These are phyloP conservation scores for Onychostoma macrolepis DNA, from an alignment of 2,113 vertebrate genomes.

Conservation along the genomic window DNA sequence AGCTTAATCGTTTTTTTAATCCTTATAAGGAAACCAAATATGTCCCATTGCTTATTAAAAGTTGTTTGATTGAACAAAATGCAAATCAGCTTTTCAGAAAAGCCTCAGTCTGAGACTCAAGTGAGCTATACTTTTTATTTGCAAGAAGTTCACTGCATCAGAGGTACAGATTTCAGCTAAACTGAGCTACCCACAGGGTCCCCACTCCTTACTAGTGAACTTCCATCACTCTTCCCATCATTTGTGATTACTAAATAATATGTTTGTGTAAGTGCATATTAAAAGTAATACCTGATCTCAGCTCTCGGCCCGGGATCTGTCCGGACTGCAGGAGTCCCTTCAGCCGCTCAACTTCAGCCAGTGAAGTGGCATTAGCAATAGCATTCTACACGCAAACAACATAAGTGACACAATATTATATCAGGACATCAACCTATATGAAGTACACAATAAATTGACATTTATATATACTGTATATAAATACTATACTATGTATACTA, in stretches of 20 bases:
- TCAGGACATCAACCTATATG: not conserved
- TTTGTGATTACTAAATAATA: not conserved
- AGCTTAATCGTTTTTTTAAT: not conserved
- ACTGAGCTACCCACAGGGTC: not conserved
- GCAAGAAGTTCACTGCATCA: not conserved
- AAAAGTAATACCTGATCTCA: conserved; percentile 78
- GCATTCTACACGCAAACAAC: conserved; percentile 77
- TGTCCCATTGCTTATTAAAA: not conserved
- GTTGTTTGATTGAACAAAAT: not conserved
- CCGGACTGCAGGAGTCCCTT: conserved; percentile 93
- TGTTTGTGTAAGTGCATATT: not conserved
- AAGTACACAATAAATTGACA: not conserved
- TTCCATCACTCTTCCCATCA: not conserved
- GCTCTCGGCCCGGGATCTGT: conserved; percentile 91
- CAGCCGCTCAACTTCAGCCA: conserved; percentile 93
- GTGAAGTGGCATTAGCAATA: conserved; percentile 89
- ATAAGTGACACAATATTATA: not conserved
- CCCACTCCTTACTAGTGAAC: not conserved
- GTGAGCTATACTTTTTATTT: not conserved
- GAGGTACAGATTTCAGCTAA: not conserved
- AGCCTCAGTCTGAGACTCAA: not conserved
- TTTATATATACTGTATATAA: no score
- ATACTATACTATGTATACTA: no score
- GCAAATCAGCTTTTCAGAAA: no score
- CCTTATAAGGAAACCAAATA: not conserved